phyloP scores from a whole-genome alignment of 2,888 invertebrate species.

The Cerastis rubricosa region DNA sequence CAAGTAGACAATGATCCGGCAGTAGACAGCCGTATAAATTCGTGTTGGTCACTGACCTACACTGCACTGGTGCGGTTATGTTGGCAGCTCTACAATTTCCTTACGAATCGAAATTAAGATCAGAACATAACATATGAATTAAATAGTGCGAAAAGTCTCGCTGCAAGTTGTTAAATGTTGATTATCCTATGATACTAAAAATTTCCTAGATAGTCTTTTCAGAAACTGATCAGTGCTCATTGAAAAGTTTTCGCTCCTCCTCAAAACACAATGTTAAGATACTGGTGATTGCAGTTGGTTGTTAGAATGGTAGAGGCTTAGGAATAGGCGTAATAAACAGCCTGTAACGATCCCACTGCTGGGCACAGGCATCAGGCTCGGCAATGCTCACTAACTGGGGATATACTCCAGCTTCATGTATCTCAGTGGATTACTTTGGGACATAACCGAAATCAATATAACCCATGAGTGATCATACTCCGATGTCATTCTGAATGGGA shows the following conservation, averaged over 20 bases:
- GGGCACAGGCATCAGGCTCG: not conserved
- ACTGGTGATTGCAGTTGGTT: not conserved
- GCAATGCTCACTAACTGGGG: not conserved
- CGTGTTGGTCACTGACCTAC: constrained; percentile 42
- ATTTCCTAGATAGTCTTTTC: not conserved
- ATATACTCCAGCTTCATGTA: not conserved
- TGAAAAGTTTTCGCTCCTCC: not conserved
- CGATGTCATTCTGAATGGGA: not conserved
- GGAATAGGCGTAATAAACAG: not conserved
- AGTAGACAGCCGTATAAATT: constrained; percentile 37
- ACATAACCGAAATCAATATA: not conserved
- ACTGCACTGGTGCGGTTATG: constrained; percentile 5
- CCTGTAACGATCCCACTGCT: not conserved
- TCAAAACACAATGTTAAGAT: not conserved
- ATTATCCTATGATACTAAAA: not conserved
- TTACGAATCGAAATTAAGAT: not conserved
- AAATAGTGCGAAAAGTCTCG: not conserved
- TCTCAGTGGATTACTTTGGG: not conserved
- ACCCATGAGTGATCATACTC: not conserved
- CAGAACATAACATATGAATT: not conserved
- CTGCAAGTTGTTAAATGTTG: not conserved
- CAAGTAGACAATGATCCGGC: constrained; percentile 28
- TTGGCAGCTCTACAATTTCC: constrained; percentile 19
- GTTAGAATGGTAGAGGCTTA: not conserved
- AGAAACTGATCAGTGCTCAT: not conserved